A percentile compares a stretch with the other conserved stretches of the same genome.
Conservation (phyloP, 2,888 invertebrate species). For the Apamea crenata region DNA sequence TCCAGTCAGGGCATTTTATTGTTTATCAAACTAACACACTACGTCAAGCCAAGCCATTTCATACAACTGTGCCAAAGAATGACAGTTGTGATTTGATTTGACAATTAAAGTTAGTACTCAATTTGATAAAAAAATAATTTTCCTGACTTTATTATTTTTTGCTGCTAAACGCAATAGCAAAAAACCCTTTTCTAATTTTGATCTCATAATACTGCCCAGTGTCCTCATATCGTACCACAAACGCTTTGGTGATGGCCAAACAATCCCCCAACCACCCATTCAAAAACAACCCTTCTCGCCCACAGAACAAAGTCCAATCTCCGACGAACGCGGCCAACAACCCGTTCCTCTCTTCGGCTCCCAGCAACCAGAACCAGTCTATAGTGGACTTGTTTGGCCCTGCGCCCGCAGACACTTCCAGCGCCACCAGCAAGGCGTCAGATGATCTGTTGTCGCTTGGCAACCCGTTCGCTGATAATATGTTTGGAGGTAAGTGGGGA, state of each 20-base stretch:
- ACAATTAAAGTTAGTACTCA: too few relatives aligned
- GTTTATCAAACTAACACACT: neutral
- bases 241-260: constrained; percentile 59
- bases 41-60: neutral
- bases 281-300: neutral
- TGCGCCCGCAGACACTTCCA: constrained; percentile 83
- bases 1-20: neutral
- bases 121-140: neutral
- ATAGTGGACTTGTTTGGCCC: constrained; percentile 96
- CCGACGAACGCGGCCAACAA: constrained; percentile 94
- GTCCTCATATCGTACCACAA: constrained; percentile 12
- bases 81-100: neutral
- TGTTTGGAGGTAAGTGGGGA: constrained; percentile 91
- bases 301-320: constrained; percentile 93
- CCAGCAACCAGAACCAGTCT: constrained; percentile 82
- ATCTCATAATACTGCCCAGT: neutral
- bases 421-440: constrained; percentile 91
- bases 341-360: constrained; percentile 95
- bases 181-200: neutral
- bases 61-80: neutral
- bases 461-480: constrained; percentile 97
- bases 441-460: constrained; percentile 97
- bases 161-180: neutral
- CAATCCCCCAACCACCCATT: neutral
- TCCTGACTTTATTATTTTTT: neutral